Conservation (phyloP, 2,113 vertebrate genomes). For the Scytalopus superciliaris region DNA sequence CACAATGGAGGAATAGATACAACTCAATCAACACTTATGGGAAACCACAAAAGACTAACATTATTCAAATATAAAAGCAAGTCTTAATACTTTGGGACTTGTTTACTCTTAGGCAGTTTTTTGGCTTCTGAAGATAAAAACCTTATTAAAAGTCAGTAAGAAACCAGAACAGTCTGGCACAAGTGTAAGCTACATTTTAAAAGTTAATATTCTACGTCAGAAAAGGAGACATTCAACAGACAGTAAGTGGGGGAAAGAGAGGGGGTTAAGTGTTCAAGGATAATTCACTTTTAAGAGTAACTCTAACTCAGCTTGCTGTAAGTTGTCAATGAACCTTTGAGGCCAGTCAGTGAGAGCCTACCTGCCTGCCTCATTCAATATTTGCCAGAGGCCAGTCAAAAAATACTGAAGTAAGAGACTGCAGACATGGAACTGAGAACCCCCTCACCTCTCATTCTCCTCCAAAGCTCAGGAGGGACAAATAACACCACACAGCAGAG, state of each 20-base stretch:
- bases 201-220: not conserved
- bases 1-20: not conserved
- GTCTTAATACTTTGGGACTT: not conserved
- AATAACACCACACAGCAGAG: not conserved
- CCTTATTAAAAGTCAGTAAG: not conserved
- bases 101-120: not conserved
- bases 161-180: not conserved
- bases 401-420: not conserved
- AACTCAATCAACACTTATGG: not conserved
- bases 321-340: not conserved
- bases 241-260: not conserved
- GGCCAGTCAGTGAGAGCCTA: not conserved
- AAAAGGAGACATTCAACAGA: not conserved
- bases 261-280: rapidly evolving
- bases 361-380: not conserved
- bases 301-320: not conserved
- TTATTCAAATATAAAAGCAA: not conserved
- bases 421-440: not conserved
- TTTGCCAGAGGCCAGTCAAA: not conserved
- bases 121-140: not conserved
- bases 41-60: not conserved
- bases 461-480: not conserved
- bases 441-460: not conserved
- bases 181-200: not conserved
- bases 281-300: not conserved